Evolutionary conservation across 2,888 invertebrate species (phyloP), one percentile per base, ranked within the genome.

Genomic region (Flabesymbios commensalis): DNA sequence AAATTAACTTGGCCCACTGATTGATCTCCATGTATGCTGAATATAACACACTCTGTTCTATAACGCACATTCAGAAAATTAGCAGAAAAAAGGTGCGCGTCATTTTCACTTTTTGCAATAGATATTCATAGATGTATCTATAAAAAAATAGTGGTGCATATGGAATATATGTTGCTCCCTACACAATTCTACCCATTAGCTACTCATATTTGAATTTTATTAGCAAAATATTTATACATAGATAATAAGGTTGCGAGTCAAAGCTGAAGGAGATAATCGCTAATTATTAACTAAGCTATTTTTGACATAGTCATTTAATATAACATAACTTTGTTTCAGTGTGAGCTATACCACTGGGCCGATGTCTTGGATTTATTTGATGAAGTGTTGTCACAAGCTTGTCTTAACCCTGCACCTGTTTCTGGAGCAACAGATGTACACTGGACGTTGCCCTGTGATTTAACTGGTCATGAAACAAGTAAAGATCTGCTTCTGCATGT

Each of bases 301-400:
- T 14, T 39, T 45, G 10, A 45, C 14, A n/a, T 45, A 17, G 14
- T 45, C 28, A 24, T 5, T 49, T 29, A 49, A 24, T 55, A 5
- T 28, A 41, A 41, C 22, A n/a, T 56, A 26, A 52, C 7, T 41
- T 49, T 45, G 2, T 19, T 54, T 67, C 70, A 84, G 86, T 92
- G 91, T 81, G 92, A 93, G 82, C 83, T 93, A 22, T 90, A 90
- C 75, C 91, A 92, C 80, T 93, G 92, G 92, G 90, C 91, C 66
- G 90, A 91, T 82, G 88, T 92, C 24, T 83, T 92, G 58, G 91
- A 92, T 82, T 86, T 88, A 45, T 82, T 84, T 74, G 83, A 83
- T 73, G 86, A 86, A 59, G 89, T 92, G 68, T 83, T 92, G 64
- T 91, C 90, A 72, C 88, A 88, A 76, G 90, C 90, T n/a, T 88